These are phyloP conservation scores for Pantherophis guttatus DNA, from an alignment of 2,113 vertebrate genomes.

Conservation along the genomic window DNA sequence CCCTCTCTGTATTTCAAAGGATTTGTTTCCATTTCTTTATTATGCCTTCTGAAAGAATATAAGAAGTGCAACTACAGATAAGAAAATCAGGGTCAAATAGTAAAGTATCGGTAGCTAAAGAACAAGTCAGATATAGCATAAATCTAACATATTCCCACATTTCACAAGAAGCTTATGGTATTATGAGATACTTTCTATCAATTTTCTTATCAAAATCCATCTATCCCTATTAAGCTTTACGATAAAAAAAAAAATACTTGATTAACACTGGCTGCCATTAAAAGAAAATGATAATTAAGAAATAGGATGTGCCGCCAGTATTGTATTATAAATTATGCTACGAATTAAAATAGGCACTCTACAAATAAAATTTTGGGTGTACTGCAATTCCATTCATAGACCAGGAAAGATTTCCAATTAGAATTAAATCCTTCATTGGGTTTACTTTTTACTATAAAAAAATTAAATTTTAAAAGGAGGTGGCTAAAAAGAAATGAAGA, in stretches of 20 bases:
- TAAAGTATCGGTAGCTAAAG: background rate
- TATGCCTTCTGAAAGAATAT: background rate
- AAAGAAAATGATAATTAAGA: background rate
- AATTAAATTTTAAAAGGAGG: too few species aligned
- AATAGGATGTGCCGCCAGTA: background rate
- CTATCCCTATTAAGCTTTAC: background rate
- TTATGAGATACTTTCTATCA: background rate
- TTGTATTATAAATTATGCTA: background rate
- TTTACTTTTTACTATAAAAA: background rate
- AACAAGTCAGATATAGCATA: background rate
- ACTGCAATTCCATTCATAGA: background rate
- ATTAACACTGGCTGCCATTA: background rate
- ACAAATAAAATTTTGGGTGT: background rate
- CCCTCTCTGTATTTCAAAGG: background rate
- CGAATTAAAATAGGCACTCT: background rate
- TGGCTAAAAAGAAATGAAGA: too few species aligned
- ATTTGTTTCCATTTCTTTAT: background rate
- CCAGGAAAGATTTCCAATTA: background rate
- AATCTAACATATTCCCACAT: background rate
- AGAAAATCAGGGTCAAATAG: background rate
- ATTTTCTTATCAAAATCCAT: background rate
- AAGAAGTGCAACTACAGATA: background rate
- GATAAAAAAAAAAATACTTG: background rate
- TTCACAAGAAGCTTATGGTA: background rate
- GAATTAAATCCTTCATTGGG: background rate